These are phyloP conservation scores for Vireo griseus DNA, from an alignment of 2,797 vertebrate species.

Conservation along the genomic window DNA sequence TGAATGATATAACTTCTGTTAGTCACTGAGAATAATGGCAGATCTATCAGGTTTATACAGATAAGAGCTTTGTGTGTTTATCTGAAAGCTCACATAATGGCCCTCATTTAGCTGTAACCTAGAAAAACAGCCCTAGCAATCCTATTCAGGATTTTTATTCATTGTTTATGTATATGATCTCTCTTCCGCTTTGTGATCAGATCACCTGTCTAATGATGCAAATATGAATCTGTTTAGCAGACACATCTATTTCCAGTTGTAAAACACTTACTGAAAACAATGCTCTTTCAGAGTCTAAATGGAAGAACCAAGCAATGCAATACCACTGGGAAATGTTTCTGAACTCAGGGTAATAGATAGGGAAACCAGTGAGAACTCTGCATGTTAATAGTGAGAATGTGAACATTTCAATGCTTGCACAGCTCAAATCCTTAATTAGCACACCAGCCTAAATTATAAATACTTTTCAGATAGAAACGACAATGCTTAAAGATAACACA, in stretches of 20 bases:
- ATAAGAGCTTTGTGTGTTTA: constrained; percentile 63
- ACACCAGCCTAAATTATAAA: neutral
- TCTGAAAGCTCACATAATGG: constrained; percentile 51
- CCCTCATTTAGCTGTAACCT: constrained; percentile 17
- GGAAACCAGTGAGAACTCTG: neutral
- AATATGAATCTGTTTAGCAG: constrained; percentile 51
- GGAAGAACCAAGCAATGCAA: neutral
- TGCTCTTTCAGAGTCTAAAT: constrained; percentile 2
- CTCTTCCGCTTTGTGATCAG: neutral
- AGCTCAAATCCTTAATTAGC: neutral
- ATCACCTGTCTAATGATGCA: constrained; percentile 22
- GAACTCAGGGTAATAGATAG: neutral
- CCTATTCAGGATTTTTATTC: constrained; percentile 14
- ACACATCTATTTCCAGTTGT: constrained; percentile 31
- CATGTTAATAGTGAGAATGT: neutral
- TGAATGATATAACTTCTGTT: constrained; percentile 53
- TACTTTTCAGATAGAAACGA: neutral
- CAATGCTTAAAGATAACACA: neutral
- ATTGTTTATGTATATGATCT: constrained; percentile 11
- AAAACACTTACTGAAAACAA: constrained; percentile 16
- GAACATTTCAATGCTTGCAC: neutral
- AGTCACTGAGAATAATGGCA: constrained; percentile 55
- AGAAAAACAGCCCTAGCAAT: constrained; percentile 5
- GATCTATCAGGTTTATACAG: constrained; percentile 34
- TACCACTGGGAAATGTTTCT: neutral